Conservation (phyloP, 1,140 invertebrate genomes). For the Neoseiulus cucumeris region DNA sequence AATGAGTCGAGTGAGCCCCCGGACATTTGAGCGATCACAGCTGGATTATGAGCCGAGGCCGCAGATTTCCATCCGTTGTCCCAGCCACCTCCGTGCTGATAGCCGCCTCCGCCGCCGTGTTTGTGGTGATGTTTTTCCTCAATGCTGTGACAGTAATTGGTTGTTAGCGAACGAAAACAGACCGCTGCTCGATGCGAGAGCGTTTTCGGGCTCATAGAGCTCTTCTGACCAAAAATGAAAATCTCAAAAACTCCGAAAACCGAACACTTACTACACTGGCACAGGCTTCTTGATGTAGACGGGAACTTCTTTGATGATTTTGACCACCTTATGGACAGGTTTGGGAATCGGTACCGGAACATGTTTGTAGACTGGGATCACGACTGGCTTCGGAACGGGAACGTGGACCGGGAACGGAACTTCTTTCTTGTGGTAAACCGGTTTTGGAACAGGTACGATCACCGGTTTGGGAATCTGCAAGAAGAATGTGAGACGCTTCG, state of each 20-base stretch:
- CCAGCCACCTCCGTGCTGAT: background rate
- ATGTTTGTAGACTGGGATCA: constrained; percentile 18
- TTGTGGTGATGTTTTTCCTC: background rate
- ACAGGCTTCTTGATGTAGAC: constrained; percentile 17
- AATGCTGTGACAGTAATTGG: background rate
- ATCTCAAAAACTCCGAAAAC: too few relatives aligned
- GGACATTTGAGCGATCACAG: background rate
- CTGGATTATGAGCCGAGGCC: background rate
- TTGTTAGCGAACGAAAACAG: background rate
- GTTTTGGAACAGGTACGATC: constrained; percentile 19
- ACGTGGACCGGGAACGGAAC: constrained; percentile 20
- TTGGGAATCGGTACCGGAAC: constrained; percentile 19
- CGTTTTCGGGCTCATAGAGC: background rate
- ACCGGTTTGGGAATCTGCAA: constrained; percentile 18
- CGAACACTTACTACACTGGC: constrained; percentile 17
- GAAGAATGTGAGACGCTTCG: background rate
- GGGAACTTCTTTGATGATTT: constrained; percentile 22
- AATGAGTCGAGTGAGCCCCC: too few relatives aligned
- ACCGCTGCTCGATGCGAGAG: background rate
- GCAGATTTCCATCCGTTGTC: background rate
- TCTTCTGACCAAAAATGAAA: too few relatives aligned
- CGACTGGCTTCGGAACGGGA: constrained; percentile 17
- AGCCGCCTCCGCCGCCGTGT: background rate
- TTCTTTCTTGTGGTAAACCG: constrained; percentile 16
- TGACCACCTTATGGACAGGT: constrained; percentile 23